phyloP scores from a whole-genome alignment of 1,140 invertebrate species.

The Parapsyche elsis region DNA sequence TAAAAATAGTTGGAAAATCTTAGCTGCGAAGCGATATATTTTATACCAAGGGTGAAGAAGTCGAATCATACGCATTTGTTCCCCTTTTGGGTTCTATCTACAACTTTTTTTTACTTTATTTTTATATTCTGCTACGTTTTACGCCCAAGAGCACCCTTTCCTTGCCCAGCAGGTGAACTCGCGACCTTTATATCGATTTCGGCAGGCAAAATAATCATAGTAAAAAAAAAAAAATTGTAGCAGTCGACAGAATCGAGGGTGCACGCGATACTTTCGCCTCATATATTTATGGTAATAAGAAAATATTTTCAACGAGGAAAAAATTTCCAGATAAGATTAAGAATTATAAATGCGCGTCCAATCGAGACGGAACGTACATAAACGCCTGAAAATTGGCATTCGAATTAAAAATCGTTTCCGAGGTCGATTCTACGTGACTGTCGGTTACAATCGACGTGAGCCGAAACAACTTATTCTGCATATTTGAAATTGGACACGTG shows the following conservation, averaged over 20 bases:
- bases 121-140: not conserved
- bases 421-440: too few relatives aligned
- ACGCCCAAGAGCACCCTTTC: not conserved
- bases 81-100: not conserved
- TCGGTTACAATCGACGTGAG: too few relatives aligned
- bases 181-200: constrained; percentile 13
- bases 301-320: not conserved
- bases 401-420: too few relatives aligned
- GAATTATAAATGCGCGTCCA: constrained; percentile 20
- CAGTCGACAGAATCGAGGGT: constrained; percentile 9
- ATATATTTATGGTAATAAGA: constrained; percentile 24
- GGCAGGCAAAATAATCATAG: constrained; percentile 1
- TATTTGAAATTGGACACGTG: not conserved
- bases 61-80: not conserved
- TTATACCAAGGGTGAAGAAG: not conserved
- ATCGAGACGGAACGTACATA: constrained; percentile 2
- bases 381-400: not conserved
- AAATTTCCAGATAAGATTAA: constrained; percentile 19
- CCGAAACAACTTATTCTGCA: too few relatives aligned
- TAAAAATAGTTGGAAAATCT: too few relatives aligned
- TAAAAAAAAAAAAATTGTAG: constrained; percentile 1
- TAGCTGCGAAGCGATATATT: too few relatives aligned
- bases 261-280: constrained; percentile 18
- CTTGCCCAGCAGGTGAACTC: not conserved
- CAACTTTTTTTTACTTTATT: not conserved